These are phyloP conservation scores for Crossaster papposus DNA, from an alignment of 53 echinoderm and acorn worm genomes.

Conservation along the genomic window DNA sequence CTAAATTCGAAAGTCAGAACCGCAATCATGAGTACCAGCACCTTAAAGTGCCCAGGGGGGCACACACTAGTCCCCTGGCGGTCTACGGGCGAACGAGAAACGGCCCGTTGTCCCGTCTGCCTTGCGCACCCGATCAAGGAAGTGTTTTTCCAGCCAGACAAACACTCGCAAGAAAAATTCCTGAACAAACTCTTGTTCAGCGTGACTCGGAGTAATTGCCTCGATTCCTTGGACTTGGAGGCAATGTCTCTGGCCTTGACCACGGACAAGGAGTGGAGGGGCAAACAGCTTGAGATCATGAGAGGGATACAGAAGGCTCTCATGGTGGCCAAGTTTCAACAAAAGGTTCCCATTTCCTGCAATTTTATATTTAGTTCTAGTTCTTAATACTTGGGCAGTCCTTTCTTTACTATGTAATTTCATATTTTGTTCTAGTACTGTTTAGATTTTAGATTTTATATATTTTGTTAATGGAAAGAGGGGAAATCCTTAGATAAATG, in stretches of 20 bases:
- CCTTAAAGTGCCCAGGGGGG: background rate
- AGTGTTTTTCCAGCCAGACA: slow-evolving; percentile 3
- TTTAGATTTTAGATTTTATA: too few species aligned
- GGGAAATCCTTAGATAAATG: too few species aligned
- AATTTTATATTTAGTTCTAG: background rate
- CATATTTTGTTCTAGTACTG: too few species aligned
- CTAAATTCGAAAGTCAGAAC: background rate
- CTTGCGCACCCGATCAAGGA: slow-evolving; percentile 24
- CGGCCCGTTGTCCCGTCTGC: slow-evolving; percentile 26
- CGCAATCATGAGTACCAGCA: background rate
- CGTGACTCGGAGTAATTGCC: slow-evolving; percentile 11
- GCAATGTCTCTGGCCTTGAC: slow-evolving; percentile 66
- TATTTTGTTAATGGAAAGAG: too few species aligned
- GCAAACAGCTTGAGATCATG: slow-evolving; percentile 69
- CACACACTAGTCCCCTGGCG: slow-evolving; percentile 4
- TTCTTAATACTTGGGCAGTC: too few species aligned
- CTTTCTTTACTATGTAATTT: too few species aligned
- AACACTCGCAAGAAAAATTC: background rate
- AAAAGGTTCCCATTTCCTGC: background rate
- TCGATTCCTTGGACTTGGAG: slow-evolving; percentile 48
- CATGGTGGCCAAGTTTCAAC: slow-evolving; percentile 61
- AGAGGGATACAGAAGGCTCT: slow-evolving; percentile 75
- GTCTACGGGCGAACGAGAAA: background rate
- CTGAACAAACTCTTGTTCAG: background rate
- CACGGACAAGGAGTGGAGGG: slow-evolving; percentile 75